phyloP scores from a whole-genome alignment of 2,113 vertebrate genomes.

The Hippocampus comes region DNA sequence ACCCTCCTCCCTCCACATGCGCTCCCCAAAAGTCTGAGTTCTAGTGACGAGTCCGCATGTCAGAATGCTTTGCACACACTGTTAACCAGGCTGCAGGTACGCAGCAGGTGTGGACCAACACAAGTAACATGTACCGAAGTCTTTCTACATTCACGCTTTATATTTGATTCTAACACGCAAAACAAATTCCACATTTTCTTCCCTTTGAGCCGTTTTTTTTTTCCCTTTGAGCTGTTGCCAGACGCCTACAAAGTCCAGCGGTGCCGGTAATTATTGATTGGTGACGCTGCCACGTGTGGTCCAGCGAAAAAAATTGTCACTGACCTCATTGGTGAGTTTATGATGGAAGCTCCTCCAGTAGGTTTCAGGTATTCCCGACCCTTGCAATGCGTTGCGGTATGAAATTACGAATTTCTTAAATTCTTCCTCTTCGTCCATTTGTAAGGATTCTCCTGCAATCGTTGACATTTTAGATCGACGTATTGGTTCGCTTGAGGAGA shows the following conservation, averaged over 20 bases:
- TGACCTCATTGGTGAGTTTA: conserved; percentile 83
- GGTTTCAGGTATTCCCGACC: conserved; percentile 73
- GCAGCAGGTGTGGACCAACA: too few species aligned
- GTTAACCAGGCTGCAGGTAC: too few species aligned
- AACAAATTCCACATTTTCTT: background rate
- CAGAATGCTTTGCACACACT: too few species aligned
- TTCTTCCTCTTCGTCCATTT: conserved; percentile 21
- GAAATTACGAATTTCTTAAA: conserved; percentile 39
- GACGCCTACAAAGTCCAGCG: too few species aligned
- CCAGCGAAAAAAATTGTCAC: background rate
- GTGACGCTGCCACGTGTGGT: background rate
- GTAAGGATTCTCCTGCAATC: background rate
- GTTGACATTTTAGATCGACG: background rate
- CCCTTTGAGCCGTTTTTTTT: too few species aligned
- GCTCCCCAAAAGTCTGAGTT: too few species aligned
- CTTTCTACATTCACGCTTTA: too few species aligned
- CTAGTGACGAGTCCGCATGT: too few species aligned
- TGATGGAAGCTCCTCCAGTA: conserved; percentile 82
- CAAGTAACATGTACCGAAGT: too few species aligned
- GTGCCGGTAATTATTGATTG: background rate
- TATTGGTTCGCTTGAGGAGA: conserved; percentile 28
- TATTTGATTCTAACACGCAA: too few species aligned
- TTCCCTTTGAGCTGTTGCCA: background rate
- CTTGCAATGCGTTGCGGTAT: conserved; percentile 73
- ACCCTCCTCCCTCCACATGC: too few species aligned